Evolutionary conservation across 2,113 vertebrate genomes (phyloP), one percentile per base, ranked within the genome.

Genomic region (Indicator indicator): DNA sequence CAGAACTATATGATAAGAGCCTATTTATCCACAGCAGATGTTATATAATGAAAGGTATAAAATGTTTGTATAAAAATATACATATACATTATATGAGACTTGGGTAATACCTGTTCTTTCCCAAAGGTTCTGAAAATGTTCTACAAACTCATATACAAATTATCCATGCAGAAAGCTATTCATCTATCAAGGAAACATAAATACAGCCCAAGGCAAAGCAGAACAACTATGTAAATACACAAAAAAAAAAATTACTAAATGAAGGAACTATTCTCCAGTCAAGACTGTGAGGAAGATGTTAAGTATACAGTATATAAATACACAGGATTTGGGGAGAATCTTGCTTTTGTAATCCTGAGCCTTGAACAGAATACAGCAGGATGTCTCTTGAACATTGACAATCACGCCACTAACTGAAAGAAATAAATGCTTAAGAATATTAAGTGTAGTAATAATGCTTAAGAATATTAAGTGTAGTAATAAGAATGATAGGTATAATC

Each of bases 81-180:
- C 0, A 6, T 52, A 56, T 32, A 21, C 54, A 46, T 86, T 91
- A 90, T 16, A 83, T 38, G 33, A 65, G 44, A 73, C 79, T 79
- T 76, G 77, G 78, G 56, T 65, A 90, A 77, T 83, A 94, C 77
- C 28, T 74, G 72, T 64, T 48, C 40, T 70, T 68, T 93, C 94
- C 63, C 65, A 93, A 86, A 83, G 90, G 85, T 84, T 40, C 62
- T 91, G 73, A 71, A 86, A 83, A 84, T 81, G 92, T 95, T 95
- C 92, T 95, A 92, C 95, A 93, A 96, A 94, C 72, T 38, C 70
- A 90, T 94, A 70, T 8, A 91, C 94, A 93, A 91, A 92, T 94
- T 92, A 88, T 54, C 73, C 62, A 65, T 11, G 30, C 48, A 81
- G 67, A 92, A 93, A 94, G 69, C 64, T 88, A 60, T 90, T 95